A percentile compares a stretch with the other conserved stretches of the same genome.
These are phyloP conservation scores for Campylomormyrus numenius DNA, from an alignment of 2,113 vertebrate species.

Conservation along the genomic window DNA sequence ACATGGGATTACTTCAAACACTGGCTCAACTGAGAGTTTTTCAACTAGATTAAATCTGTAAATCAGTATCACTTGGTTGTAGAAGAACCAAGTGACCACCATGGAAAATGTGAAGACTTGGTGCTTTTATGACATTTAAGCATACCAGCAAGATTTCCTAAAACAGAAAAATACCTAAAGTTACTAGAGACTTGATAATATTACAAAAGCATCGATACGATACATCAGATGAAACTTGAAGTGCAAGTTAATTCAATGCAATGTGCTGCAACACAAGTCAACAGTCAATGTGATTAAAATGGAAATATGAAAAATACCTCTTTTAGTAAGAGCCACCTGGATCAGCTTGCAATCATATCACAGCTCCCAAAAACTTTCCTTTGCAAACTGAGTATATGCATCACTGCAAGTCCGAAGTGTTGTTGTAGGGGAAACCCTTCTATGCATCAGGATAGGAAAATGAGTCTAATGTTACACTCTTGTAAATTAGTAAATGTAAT, in stretches of 20 bases:
- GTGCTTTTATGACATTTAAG: not conserved
- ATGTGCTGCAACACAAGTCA: not conserved
- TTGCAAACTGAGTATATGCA: not conserved
- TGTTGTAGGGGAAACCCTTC: not conserved
- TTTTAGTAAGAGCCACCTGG: not conserved
- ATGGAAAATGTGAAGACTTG: not conserved
- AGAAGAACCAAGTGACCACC: not conserved
- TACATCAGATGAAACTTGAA: not conserved
- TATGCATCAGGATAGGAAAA: not conserved
- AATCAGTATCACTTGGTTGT: constrained; percentile 3
- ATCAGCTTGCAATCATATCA: not conserved
- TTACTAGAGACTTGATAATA: not conserved
- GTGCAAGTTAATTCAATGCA: not conserved
- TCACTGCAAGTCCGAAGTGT: not conserved
- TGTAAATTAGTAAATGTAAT: not conserved
- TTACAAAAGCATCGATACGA: not conserved
- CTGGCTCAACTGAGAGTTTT: not conserved
- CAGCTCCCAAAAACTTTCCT: not conserved
- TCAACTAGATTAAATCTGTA: not conserved
- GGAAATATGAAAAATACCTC: not conserved
- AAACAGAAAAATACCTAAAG: constrained; percentile 1
- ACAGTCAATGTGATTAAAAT: not conserved
- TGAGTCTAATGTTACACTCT: not conserved
- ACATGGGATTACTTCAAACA: not conserved
- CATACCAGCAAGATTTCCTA: not conserved